phyloP scores from a whole-genome alignment of 2,888 invertebrate species.

The Andrena fulva region DNA sequence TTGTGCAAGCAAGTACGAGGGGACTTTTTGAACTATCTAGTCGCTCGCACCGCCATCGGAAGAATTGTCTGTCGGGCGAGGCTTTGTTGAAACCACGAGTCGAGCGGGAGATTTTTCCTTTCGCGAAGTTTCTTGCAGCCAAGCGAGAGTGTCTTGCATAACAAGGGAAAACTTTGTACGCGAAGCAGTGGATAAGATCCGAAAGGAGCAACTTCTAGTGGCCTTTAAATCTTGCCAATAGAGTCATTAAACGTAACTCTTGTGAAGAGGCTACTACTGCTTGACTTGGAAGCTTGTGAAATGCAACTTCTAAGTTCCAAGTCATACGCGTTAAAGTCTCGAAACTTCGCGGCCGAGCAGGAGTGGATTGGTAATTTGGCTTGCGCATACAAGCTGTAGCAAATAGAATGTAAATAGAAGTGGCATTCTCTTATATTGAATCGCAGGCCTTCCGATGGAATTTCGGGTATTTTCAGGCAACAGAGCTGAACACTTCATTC shows the following conservation, averaged over 20 bases:
- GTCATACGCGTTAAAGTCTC: not conserved
- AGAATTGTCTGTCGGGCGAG: not conserved
- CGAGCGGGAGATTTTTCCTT: slow-evolving; percentile 32
- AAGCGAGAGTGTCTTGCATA: slow-evolving; percentile 37
- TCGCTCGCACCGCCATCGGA: not conserved
- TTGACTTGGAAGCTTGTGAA: not conserved
- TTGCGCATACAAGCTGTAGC: too few relatives aligned
- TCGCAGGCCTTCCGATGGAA: too few relatives aligned
- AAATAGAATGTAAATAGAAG: too few relatives aligned
- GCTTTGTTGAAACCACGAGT: slow-evolving; percentile 26
- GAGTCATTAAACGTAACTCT: slow-evolving; percentile 22
- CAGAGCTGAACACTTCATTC: too few relatives aligned
- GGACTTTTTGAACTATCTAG: slow-evolving; percentile 2
- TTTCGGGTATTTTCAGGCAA: too few relatives aligned
- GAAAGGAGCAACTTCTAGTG: slow-evolving; percentile 7
- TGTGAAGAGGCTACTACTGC: too few relatives aligned
- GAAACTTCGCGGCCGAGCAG: too few relatives aligned
- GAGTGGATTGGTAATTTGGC: too few relatives aligned
- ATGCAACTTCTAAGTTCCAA: not conserved
- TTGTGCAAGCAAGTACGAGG: not conserved
- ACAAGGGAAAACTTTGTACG: slow-evolving; percentile 42
- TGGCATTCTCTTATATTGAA: too few relatives aligned
- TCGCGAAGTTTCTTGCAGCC: slow-evolving; percentile 34
- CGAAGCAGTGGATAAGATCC: slow-evolving; percentile 22
- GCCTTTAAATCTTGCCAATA: slow-evolving; percentile 17